These are phyloP conservation scores for Aix galericulata DNA, from an alignment of 2,113 vertebrate genomes.

Conservation along the genomic window DNA sequence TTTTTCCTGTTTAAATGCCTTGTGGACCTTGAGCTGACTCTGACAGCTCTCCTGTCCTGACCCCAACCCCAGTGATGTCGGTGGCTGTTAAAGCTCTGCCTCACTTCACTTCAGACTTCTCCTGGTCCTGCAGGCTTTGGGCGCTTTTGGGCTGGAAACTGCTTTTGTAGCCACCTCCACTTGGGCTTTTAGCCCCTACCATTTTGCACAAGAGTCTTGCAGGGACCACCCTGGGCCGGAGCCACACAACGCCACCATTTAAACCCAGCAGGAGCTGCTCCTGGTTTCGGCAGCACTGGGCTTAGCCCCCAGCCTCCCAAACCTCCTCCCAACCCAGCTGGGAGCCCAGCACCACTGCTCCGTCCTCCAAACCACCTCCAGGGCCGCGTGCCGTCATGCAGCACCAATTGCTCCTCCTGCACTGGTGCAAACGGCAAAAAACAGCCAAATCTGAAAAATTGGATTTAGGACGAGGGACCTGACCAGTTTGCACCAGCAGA, in stretches of 20 bases:
- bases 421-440: fast-evolving
- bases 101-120: neutral
- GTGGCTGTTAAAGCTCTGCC: neutral
- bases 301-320: neutral
- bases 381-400: neutral
- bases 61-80: neutral
- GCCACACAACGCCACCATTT: neutral
- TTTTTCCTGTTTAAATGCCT: neutral
- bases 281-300: neutral
- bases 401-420: neutral
- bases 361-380: neutral
- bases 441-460: neutral
- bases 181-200: neutral
- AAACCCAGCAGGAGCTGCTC: neutral
- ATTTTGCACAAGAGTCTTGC: neutral
- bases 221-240: neutral
- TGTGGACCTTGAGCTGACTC: neutral
- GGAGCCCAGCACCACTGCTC: too few relatives aligned
- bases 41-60: neutral
- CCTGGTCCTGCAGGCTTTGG: neutral
- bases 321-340: neutral
- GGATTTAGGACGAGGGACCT: too few relatives aligned
- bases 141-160: neutral
- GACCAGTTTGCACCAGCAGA: neutral
- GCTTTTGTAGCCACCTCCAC: neutral